A percentile compares a stretch with the other conserved stretches of the same genome.
Conservation (phyloP, 2,888 invertebrate species). For the Molorchus minor region DNA sequence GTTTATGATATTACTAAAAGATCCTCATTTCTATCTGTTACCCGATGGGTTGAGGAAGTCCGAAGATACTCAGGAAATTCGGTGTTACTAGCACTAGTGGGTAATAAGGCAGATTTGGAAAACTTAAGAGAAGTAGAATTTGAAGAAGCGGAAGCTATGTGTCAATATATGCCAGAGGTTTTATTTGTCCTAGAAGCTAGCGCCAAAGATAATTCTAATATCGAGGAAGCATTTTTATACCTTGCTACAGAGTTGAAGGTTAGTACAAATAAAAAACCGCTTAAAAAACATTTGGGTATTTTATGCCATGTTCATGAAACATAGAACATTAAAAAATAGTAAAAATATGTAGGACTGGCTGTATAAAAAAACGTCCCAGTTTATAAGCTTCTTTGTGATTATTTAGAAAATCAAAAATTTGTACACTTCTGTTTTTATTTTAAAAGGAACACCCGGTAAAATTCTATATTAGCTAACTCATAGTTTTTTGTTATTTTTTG, state of each 20-base stretch:
- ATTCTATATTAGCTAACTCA: no score
- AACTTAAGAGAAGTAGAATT: conserved; percentile 84
- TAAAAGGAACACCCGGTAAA: no score
- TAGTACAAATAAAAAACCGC: conserved; percentile 29
- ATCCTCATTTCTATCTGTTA: conserved; percentile 88
- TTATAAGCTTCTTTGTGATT: no score
- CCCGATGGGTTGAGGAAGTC: conserved; percentile 97
- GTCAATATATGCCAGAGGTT: conserved; percentile 86
- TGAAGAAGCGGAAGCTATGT: conserved; percentile 87
- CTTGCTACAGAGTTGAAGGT: conserved; percentile 90
- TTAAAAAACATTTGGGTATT: background rate
- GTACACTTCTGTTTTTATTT: no score
- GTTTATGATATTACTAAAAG: conserved; percentile 96
- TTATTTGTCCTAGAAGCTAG: conserved; percentile 89
- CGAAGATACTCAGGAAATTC: conserved; percentile 92
- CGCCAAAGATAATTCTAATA: conserved; percentile 90
- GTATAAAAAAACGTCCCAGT: no score
- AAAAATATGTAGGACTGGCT: no score
- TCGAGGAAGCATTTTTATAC: conserved; percentile 87
- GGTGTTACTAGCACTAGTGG: conserved; percentile 89
- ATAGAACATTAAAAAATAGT: no score
- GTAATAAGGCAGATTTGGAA: conserved; percentile 90
- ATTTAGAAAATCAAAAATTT: no score
- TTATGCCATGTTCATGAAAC: no score
- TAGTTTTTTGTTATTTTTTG: no score